Base-by-base conservation (phyloP, 2,797 vertebrate genomes). In the Pangasius macronema region DNA sequence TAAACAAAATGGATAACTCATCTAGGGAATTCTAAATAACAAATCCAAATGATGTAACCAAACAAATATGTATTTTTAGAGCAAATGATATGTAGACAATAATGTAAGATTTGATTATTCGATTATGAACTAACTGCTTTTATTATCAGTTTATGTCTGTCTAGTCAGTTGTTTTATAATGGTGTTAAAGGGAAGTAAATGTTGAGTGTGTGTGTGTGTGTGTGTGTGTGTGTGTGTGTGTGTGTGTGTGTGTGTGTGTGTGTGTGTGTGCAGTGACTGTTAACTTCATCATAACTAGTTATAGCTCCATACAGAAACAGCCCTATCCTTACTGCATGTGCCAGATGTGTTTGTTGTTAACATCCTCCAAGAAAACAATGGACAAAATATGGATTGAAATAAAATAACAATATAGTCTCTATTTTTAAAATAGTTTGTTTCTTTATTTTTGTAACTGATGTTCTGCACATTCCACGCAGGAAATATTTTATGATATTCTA, bases 311-410 rank as follows among this genome's bases (percentile, higher is more conserved):
- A 70, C 5, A 61, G 39, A 61, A 61, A 22, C 27, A 67, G 42
- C 14, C 30, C 86, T 53, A 16, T 49, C 42, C n/a, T 36, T 70
- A n/a, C 51, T 88, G 83, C 87, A 88, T 88, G 87, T 81, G 76
- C 68, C 82, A 88, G 65, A 73, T 27, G 49, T 87, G 61, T 84
- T 87, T 87, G 36, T 51, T 80, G 65, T 84, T 51, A 70, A 67
- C 72, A n/a, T 83, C 30, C 7, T 87, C 30, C 22, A 63, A 73
- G 30, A 57, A 81, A 39, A 53, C 57, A 18, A 84, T 87, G 75
- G 73, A 87, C 39, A 61, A 84, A 70, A 13, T 82, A 49, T 33
- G 63, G 81, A 49, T 30, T 22, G n/a, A 46, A 84, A 46, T 65
- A 68, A 65, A 79, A 36, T 30, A 61, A 79, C 27, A 49, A 59